Evolutionary conservation across 2,888 invertebrate genomes (phyloP).

Genomic region (Andrena praecox): DNA sequence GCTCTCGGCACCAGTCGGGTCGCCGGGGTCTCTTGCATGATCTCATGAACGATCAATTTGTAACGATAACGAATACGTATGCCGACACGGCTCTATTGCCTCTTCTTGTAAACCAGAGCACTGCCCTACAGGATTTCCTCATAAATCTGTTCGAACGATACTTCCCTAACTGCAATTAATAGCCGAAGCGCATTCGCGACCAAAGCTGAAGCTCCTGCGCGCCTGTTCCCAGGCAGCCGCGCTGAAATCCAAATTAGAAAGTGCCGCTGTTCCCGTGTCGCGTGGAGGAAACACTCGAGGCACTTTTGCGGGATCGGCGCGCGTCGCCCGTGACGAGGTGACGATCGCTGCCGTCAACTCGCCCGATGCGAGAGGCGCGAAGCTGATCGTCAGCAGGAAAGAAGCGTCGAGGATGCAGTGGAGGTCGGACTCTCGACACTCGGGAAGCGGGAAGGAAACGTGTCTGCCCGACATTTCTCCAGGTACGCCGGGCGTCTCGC

Average conservation of each 20-base stretch:
- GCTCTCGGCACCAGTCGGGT: neutral
- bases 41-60: too few relatives aligned
- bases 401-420: neutral
- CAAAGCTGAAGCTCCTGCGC: neutral
- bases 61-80: too few relatives aligned
- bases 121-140: too few relatives aligned
- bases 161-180: too few relatives aligned
- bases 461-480: slow-evolving; percentile 69
- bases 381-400: neutral
- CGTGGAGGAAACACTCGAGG: neutral
- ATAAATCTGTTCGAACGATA: too few relatives aligned
- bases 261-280: slow-evolving; percentile 7
- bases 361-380: neutral
- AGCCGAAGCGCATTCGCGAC: too few relatives aligned
- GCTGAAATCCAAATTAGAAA: slow-evolving; percentile 50
- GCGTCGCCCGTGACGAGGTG: neutral
- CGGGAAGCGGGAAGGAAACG: slow-evolving; percentile 59
- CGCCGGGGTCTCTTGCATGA: too few relatives aligned
- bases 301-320: slow-evolving; percentile 1
- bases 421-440: slow-evolving; percentile 1
- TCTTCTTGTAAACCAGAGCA: too few relatives aligned
- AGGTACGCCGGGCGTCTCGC: slow-evolving; percentile 51
- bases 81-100: too few relatives aligned
- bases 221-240: neutral
- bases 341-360: neutral